phyloP scores from a whole-genome alignment of 2,797 vertebrate genomes.

The Sebastiscus albofasciatus region DNA sequence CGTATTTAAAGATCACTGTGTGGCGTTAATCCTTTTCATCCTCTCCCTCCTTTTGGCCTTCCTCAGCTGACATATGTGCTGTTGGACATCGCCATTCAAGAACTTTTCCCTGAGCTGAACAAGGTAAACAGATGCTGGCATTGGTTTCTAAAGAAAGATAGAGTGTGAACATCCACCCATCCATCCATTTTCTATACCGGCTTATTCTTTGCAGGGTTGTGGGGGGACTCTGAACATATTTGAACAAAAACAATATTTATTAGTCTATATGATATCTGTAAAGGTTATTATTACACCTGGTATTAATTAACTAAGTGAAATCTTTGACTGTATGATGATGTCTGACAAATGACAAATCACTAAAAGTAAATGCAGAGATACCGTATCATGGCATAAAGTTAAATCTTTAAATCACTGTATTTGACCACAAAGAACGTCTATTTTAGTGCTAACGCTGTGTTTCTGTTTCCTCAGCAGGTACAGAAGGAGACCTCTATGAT shows the following conservation, averaged over 20 bases:
- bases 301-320: not conserved
- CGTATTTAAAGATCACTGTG: not conserved
- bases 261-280: not conserved
- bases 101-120: conserved; percentile 94
- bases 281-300: not conserved
- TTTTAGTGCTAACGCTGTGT: not conserved
- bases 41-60: not conserved
- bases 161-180: not conserved
- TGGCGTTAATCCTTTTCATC: not conserved
- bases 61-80: conserved; percentile 94
- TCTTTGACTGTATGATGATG: not conserved
- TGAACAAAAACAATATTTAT: no score
- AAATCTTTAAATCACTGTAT: not conserved
- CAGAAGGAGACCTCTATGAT: conserved; percentile 84
- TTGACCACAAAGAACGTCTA: not conserved
- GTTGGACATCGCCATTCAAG: conserved; percentile 92
- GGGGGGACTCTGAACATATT: no score
- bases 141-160: not conserved
- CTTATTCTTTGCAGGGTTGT: not conserved
- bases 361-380: not conserved
- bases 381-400: not conserved
- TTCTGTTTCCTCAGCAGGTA: conserved; percentile 74
- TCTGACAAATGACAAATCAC: not conserved
- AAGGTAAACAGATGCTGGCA: conserved; percentile 81
- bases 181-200: not conserved